These are phyloP conservation scores for Anguilla pacifica DNA, from an alignment of 2,797 vertebrate genomes.

Conservation along the genomic window DNA sequence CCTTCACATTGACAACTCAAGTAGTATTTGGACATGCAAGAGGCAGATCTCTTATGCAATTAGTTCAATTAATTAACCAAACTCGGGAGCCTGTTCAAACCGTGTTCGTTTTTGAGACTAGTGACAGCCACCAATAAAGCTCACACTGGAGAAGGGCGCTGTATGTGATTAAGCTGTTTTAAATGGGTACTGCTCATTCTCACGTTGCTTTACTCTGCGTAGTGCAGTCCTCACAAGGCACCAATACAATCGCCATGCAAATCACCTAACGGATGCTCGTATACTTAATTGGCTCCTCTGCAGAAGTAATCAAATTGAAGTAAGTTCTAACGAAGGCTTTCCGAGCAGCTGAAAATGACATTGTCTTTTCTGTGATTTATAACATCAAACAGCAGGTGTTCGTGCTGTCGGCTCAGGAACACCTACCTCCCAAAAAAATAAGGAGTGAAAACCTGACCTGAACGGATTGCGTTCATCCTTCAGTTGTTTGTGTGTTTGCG, in stretches of 20 bases:
- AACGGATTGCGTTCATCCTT: constrained; percentile 36
- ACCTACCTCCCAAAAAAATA: background rate
- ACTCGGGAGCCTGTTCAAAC: background rate
- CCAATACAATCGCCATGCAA: constrained; percentile 7
- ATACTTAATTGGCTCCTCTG: constrained; percentile 48
- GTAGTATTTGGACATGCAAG: background rate
- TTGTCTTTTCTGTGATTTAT: constrained; percentile 18
- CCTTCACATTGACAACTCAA: background rate
- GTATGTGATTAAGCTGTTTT: background rate
- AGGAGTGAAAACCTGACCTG: constrained; percentile 5
- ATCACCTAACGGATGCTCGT: constrained; percentile 49
- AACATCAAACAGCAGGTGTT: background rate
- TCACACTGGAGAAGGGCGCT: background rate
- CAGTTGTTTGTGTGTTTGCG: constrained; percentile 33
- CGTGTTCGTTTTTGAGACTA: background rate
- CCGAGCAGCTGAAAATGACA: background rate
- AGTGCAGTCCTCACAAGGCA: background rate
- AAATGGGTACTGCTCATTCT: background rate
- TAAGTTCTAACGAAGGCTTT: constrained; percentile 44
- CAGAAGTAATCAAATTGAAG: constrained; percentile 49
- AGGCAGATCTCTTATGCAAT: background rate
- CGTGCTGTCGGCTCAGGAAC: background rate
- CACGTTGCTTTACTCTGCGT: background rate
- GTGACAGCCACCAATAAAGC: background rate
- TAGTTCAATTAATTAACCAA: background rate